Conservation (phyloP, 2,113 vertebrate genomes). For the Loxodonta africana region DNA sequence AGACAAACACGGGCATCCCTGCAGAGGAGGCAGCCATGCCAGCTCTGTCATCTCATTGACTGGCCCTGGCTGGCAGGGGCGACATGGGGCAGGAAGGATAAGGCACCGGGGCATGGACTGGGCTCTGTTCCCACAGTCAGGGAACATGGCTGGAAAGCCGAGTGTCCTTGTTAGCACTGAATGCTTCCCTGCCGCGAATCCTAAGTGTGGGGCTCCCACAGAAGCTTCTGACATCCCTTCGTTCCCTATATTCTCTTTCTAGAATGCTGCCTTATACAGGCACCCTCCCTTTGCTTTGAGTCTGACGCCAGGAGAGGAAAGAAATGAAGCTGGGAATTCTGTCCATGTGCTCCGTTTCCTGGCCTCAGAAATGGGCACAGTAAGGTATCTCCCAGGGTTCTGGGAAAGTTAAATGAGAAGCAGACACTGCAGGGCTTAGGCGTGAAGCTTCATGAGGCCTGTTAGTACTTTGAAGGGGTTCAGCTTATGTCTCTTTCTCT, state of each 20-base stretch:
- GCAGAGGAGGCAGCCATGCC: constrained; percentile 37
- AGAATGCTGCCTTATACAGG: not conserved
- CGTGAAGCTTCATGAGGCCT: not conserved
- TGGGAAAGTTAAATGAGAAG: not conserved
- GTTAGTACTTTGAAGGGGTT: not conserved
- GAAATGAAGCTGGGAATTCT: not conserved
- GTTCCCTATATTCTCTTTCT: not conserved
- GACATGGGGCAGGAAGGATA: not conserved
- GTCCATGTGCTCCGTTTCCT: not conserved
- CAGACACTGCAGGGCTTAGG: accelerated
- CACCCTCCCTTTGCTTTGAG: not conserved
- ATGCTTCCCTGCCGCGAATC: not conserved
- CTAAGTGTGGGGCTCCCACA: not conserved
- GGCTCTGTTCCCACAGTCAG: not conserved
- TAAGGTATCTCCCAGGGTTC: not conserved
- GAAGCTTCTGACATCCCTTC: not conserved
- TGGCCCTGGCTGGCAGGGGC: not conserved
- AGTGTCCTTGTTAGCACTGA: not conserved
- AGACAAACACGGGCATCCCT: constrained; percentile 11
- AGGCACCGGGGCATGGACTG: no score
- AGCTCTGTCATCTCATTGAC: not conserved
- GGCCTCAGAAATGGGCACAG: not conserved
- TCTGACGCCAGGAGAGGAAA: not conserved
- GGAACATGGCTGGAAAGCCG: not conserved
- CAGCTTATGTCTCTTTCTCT: not conserved